These are phyloP conservation scores for Phrynocephalus vlangalii DNA, from an alignment of 2,797 vertebrate species.

Conservation along the genomic window DNA sequence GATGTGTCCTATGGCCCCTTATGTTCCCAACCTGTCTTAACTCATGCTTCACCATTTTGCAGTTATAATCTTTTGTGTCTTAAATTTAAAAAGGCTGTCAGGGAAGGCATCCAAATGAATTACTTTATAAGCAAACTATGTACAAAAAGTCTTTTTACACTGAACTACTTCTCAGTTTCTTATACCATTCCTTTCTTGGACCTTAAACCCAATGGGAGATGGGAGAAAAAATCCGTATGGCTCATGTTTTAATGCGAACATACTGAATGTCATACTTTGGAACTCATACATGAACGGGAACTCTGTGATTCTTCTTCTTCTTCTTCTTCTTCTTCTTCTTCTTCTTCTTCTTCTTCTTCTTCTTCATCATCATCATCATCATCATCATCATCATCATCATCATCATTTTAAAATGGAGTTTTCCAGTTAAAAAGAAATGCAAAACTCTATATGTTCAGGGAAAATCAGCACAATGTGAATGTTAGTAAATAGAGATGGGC, in stretches of 20 bases:
- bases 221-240: background rate
- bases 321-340: too few relatives aligned
- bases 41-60: background rate
- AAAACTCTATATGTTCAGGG: background rate
- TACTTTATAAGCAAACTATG: background rate
- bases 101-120: background rate
- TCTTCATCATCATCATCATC: too few relatives aligned
- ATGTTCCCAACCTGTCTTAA: too few relatives aligned
- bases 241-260: background rate
- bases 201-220: background rate
- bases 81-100: background rate
- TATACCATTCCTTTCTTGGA: background rate
- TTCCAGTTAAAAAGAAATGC: background rate
- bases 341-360: too few relatives aligned
- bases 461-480: too few relatives aligned
- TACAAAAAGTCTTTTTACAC: background rate
- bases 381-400: too few relatives aligned
- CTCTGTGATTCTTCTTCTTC: too few relatives aligned
- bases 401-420: background rate
- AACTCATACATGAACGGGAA: background rate
- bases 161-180: background rate
- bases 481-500: too few relatives aligned
- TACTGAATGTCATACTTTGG: too few relatives aligned
- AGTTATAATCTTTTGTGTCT: background rate
- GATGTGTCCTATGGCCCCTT: too few relatives aligned